Conservation (phyloP, 2,888 invertebrate species). For the Lepidochrysops patricia region DNA sequence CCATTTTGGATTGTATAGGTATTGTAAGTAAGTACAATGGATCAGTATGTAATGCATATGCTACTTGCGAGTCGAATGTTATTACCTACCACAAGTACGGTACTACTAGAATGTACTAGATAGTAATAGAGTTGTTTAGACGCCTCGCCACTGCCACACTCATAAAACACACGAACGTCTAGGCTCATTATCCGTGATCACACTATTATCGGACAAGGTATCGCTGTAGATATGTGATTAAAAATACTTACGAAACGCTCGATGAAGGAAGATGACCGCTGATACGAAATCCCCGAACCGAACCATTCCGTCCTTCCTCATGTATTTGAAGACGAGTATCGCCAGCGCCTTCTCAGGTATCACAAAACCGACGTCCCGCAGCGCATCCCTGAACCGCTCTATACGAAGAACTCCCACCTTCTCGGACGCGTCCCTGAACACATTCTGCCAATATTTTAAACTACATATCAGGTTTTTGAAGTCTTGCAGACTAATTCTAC, state of each 20-base stretch:
- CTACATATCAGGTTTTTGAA: conserved; percentile 95
- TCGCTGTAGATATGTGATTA: neutral
- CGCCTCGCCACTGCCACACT: no score
- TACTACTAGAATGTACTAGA: no score
- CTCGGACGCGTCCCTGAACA: conserved; percentile 91
- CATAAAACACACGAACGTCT: no score
- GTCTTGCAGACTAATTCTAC: conserved; percentile 87
- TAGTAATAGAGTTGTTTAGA: no score
- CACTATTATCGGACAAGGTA: neutral
- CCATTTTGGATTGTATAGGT: no score
- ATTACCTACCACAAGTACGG: no score
- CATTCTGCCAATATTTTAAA: conserved; percentile 90
- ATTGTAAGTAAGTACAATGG: no score
- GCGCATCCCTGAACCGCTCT: conserved; percentile 87
- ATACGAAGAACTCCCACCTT: conserved; percentile 92
- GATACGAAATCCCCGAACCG: conserved; percentile 94
- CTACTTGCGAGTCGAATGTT: no score
- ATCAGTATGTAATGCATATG: no score
- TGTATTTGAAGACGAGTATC: conserved; percentile 87
- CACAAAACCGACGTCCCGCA: conserved; percentile 91
- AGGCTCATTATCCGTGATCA: no score
- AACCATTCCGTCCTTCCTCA: conserved; percentile 93
- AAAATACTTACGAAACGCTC: conserved; percentile 84
- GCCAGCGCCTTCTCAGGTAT: conserved; percentile 89
- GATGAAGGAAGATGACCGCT: conserved; percentile 89